Percentiles rank a stretch among this genome's conserved stretches.
Evolutionary conservation across 2,888 invertebrate genomes (phyloP).

Genomic region (Eupithecia inturbata): DNA sequence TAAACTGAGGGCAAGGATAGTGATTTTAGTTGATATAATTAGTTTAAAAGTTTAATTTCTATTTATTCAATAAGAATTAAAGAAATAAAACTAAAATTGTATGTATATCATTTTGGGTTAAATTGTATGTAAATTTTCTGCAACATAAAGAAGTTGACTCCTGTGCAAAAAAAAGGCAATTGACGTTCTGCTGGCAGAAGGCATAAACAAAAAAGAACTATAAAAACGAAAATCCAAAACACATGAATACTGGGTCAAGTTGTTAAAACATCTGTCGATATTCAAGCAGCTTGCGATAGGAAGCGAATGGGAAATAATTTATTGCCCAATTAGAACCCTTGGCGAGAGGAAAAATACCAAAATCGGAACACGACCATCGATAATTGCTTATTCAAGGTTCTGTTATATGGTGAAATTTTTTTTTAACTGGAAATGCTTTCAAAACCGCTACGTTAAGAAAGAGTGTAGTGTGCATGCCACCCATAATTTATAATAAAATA

Average conservation of each 20-base stretch:
- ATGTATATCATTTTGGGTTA: too few species aligned
- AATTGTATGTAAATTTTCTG: too few species aligned
- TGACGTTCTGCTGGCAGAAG: not conserved
- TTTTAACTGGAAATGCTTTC: not conserved
- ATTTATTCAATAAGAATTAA: too few species aligned
- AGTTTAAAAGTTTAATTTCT: too few species aligned
- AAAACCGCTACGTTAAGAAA: not conserved
- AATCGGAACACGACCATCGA: constrained; percentile 60
- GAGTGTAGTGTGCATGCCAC: too few species aligned
- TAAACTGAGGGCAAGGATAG: too few species aligned
- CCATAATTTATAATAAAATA: too few species aligned
- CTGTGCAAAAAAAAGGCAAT: not conserved
- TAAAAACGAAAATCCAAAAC: constrained; percentile 22
- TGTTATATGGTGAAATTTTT: not conserved
- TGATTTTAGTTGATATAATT: too few species aligned
- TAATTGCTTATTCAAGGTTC: constrained; percentile 65
- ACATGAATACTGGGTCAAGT: constrained; percentile 29
- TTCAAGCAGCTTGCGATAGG: constrained; percentile 52
- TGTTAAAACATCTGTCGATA: constrained; percentile 52
- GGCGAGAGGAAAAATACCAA: constrained; percentile 59
- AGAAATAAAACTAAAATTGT: too few species aligned
- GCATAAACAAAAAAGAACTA: not conserved
- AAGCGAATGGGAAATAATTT: constrained; percentile 66
- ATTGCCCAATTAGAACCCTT: constrained; percentile 67
- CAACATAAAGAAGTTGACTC: not conserved